Conservation (phyloP, 2,888 invertebrate species). For the Brenthis hecate region DNA sequence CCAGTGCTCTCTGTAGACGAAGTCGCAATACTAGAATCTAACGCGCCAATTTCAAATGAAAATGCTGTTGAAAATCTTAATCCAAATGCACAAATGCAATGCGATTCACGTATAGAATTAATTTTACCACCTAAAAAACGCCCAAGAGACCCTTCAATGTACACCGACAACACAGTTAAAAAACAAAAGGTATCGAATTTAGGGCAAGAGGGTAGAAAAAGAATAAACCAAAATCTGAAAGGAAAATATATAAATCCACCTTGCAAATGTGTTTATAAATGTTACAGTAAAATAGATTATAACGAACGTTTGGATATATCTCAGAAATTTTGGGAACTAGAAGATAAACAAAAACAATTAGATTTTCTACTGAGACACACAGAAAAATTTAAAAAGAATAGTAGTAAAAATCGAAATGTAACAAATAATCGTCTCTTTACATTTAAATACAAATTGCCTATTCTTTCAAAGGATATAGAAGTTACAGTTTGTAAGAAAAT, state of each 20-base stretch:
- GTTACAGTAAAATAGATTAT: conserved; percentile 5
- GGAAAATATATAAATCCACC: conserved; percentile 5
- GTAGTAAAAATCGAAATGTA: neutral
- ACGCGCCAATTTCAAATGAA: neutral
- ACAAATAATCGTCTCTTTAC: neutral
- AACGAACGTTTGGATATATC: neutral
- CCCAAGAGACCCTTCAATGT: neutral
- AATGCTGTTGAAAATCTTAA: neutral
- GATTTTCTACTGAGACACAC: conserved; percentile 7
- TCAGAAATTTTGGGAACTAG: neutral
- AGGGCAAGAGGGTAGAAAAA: neutral
- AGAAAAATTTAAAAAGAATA: conserved; percentile 6
- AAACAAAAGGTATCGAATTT: neutral
- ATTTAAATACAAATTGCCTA: conserved; percentile 14
- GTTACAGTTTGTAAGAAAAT: conserved; percentile 15
- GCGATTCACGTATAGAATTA: conserved; percentile 8
- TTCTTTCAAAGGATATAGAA: conserved; percentile 5
- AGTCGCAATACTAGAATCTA: neutral
- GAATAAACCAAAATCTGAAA: neutral
- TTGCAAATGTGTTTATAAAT: conserved; percentile 8
- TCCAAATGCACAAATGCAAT: neutral
- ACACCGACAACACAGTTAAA: neutral
- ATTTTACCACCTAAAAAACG: conserved; percentile 18
- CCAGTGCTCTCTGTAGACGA: neutral
- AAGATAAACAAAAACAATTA: neutral